Percentiles rank a stretch among this genome's conserved stretches.
phyloP scores from a whole-genome alignment of 2,113 vertebrate species.

The Tor tambroides region DNA sequence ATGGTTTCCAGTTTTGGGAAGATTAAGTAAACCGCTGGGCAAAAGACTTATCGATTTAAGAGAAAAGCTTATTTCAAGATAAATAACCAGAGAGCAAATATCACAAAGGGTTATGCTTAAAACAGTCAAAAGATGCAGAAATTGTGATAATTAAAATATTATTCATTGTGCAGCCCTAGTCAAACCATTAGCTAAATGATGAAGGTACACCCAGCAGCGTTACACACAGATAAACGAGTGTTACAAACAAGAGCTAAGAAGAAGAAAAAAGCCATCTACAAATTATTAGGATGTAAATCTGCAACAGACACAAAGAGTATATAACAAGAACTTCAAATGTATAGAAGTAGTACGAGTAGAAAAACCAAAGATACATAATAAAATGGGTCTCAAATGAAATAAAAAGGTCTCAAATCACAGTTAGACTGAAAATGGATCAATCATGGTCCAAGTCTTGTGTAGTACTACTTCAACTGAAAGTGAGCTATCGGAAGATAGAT shows the following conservation, averaged over 20 bases:
- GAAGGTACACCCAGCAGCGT: not conserved
- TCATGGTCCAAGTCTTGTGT: not conserved
- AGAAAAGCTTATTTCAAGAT: too few species aligned
- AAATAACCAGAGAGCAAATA: too few species aligned
- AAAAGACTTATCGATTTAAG: too few species aligned
- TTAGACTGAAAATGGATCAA: not conserved
- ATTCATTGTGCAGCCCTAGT: not conserved
- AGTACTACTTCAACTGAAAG: not conserved
- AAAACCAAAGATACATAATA: not conserved
- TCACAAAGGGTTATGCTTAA: too few species aligned
- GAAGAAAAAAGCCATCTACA: not conserved
- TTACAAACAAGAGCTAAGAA: not conserved
- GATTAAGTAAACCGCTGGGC: too few species aligned
- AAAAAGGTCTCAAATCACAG: not conserved
- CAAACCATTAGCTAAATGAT: not conserved
- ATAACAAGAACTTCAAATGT: not conserved
- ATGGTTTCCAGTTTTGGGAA: too few species aligned
- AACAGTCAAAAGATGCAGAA: too few species aligned
- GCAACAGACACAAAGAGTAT: not conserved
- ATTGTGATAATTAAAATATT: too few species aligned
- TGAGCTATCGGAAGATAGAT: not conserved
- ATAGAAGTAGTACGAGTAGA: too few species aligned
- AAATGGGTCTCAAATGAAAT: not conserved
- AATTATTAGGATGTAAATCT: not conserved
- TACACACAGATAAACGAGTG: not conserved